Evolutionary conservation across 2,113 vertebrate species (phyloP).

Genomic region (Pelusios castaneus): DNA sequence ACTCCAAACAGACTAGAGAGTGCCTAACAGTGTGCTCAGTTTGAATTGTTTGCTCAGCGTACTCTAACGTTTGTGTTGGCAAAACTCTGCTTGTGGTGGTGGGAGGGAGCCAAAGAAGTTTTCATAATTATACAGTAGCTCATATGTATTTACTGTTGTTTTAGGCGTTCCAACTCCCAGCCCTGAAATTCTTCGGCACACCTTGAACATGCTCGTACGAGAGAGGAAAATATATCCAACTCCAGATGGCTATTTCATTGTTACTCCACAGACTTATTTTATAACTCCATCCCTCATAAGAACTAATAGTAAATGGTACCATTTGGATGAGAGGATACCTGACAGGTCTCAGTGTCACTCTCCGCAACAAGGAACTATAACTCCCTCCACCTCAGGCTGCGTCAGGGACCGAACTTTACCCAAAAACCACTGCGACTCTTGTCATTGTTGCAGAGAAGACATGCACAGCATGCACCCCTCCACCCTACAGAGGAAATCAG

Average conservation of each 20-base stretch:
- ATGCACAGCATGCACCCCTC: slow-evolving; percentile 90
- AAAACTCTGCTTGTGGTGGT: not conserved
- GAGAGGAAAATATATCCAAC: slow-evolving; percentile 98
- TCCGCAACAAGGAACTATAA: slow-evolving; percentile 92
- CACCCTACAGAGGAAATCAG: slow-evolving; percentile 90
- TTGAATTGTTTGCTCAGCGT: slow-evolving; percentile 43
- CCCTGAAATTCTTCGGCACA: slow-evolving; percentile 95
- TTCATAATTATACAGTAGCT: slow-evolving; percentile 8
- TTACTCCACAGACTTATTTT: slow-evolving; percentile 98
- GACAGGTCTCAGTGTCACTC: slow-evolving; percentile 95
- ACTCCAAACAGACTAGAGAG: slow-evolving; percentile 27
- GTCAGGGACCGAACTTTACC: slow-evolving; percentile 90
- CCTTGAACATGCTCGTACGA: slow-evolving; percentile 94
- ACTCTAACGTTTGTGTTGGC: not conserved
- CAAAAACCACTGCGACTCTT: slow-evolving; percentile 94
- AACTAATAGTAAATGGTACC: slow-evolving; percentile 99
- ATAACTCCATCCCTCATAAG: slow-evolving; percentile 98
- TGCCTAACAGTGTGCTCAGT: not conserved
- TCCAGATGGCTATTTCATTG: slow-evolving; percentile 96
- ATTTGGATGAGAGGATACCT: slow-evolving; percentile 94
- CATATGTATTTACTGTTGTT: slow-evolving; percentile 47
- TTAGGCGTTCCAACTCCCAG: slow-evolving; percentile 97
- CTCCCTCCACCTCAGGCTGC: slow-evolving; percentile 91
- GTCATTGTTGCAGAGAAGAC: slow-evolving; percentile 92
- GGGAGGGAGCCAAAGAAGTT: not conserved